A percentile compares a stretch with the other conserved stretches of the same genome.
Conservation (phyloP, 2,113 vertebrate genomes). For the Cepphus grylle region DNA sequence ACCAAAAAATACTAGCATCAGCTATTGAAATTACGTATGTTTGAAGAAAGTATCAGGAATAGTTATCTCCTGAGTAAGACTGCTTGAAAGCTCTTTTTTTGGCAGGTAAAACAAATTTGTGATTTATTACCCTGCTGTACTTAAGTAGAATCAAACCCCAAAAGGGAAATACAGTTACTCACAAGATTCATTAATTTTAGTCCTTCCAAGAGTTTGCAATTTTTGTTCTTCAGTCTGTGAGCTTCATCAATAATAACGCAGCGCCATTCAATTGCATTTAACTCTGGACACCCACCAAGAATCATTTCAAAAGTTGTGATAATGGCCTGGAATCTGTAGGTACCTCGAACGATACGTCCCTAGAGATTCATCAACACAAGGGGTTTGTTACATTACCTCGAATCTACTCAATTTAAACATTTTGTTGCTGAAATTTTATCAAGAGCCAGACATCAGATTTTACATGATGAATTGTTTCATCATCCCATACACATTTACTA, state of each 20-base stretch:
- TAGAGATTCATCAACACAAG: slow-evolving; percentile 60
- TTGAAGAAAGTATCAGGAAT: background rate
- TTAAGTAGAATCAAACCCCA: background rate
- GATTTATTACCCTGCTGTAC: background rate
- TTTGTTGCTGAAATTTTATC: background rate
- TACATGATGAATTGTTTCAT: background rate
- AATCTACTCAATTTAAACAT: background rate
- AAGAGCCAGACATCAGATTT: background rate
- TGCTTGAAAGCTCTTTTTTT: background rate
- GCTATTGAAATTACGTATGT: background rate
- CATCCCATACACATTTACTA: background rate
- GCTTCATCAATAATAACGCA: slow-evolving; percentile 98
- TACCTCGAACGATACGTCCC: slow-evolving; percentile 88
- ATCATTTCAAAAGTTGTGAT: slow-evolving; percentile 99
- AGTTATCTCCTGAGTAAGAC: background rate
- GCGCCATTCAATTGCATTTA: slow-evolving; percentile 96
- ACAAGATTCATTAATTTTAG: slow-evolving; percentile 98
- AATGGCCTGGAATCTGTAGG: slow-evolving; percentile 93
- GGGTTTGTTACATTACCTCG: background rate
- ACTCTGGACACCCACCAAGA: slow-evolving; percentile 93
- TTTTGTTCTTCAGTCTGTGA: slow-evolving; percentile 98
- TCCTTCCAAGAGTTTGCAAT: slow-evolving; percentile 97
- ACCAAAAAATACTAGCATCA: background rate
- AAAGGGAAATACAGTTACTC: slow-evolving; percentile 19
- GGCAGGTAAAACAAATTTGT: background rate